These are phyloP conservation scores for Drosophila mayaguana DNA, from an alignment of 2,888 invertebrate genomes.

Conservation along the genomic window DNA sequence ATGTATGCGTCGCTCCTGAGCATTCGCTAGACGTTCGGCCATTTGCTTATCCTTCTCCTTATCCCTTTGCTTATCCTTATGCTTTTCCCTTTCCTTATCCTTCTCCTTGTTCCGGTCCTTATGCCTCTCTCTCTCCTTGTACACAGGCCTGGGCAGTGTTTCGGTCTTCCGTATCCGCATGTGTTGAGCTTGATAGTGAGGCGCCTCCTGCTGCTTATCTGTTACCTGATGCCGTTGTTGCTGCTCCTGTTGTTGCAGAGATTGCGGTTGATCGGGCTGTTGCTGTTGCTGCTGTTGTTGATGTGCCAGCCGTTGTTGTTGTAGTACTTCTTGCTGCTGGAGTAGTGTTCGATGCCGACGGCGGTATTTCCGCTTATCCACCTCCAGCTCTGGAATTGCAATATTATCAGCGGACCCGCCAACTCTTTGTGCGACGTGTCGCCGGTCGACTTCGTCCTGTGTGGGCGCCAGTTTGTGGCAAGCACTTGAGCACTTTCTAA, in stretches of 20 bases:
- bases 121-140: conserved; percentile 1
- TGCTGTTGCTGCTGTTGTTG: neutral
- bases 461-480: conserved; percentile 51
- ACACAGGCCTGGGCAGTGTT: neutral
- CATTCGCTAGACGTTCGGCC: conserved; percentile 35
- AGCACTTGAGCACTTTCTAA: conserved; percentile 22
- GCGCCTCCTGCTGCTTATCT: conserved; percentile 1
- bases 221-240: neutral
- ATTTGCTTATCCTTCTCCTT: conserved; percentile 26
- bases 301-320: neutral
- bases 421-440: conserved; percentile 22
- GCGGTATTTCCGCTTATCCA: conserved; percentile 42
- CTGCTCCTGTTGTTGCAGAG: neutral
- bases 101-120: conserved; percentile 11
- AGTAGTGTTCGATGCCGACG: conserved; percentile 23
- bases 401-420: conserved; percentile 30
- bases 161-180: conserved; percentile 1
- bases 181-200: conserved; percentile 4
- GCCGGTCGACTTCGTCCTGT: conserved; percentile 31
- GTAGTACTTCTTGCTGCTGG: neutral
- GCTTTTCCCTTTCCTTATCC: conserved; percentile 1
- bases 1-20: conserved; percentile 63
- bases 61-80: conserved; percentile 10
- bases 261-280: neutral
- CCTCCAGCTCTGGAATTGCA: conserved; percentile 54